Base-by-base conservation (phyloP, 2,797 vertebrate species). In the Gadopsis marmoratus region DNA sequence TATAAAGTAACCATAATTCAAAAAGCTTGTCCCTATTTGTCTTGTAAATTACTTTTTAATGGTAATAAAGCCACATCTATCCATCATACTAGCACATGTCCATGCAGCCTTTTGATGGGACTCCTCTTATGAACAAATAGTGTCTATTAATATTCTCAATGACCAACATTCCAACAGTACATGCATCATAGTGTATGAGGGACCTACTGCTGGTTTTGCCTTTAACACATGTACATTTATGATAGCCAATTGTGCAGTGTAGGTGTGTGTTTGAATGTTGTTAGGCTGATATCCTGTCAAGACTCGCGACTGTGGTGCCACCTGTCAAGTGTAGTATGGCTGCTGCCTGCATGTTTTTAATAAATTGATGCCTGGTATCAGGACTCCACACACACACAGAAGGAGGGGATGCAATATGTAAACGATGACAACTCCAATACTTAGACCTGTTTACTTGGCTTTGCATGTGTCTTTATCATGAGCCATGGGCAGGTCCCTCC, bases 21-120 rank as follows among this genome's bases (percentile, higher is more conserved):
- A 83, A 93, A 91, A 88, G 64, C 68, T 54, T 79, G 54, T 84
- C 77, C 71, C 77, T 91, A 93, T 93, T 93, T 93, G 81, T 93
- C 92, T 93, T 92, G 81, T 90, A 94, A 94, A 94, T 92, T 3
- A 92, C 82, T 84, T 91, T 93, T 93, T 92, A 94, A 94, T 93
- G 92, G 89, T 88, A 93, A 92, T 91, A 83, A 91, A 90, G 82
- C 84, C 82, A 58, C 79, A 79, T 90, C 81, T 89, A 93, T 93
- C 86, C 87, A 92, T 95, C 93, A 94, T 85, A 65, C 56, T 45
- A 77, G 72, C 83, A 88, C 81, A 76, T 84, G 82, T 90, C 86
- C 65, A 74, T 74, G 70, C 80, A 86, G 83, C 77, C 78, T 79
- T 91, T 84, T 88, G 86, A 93, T 86, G 72, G 86, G 82, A 76